Base-by-base conservation (phyloP, 2,888 invertebrate genomes). In the Meghimatium bilineatum region DNA sequence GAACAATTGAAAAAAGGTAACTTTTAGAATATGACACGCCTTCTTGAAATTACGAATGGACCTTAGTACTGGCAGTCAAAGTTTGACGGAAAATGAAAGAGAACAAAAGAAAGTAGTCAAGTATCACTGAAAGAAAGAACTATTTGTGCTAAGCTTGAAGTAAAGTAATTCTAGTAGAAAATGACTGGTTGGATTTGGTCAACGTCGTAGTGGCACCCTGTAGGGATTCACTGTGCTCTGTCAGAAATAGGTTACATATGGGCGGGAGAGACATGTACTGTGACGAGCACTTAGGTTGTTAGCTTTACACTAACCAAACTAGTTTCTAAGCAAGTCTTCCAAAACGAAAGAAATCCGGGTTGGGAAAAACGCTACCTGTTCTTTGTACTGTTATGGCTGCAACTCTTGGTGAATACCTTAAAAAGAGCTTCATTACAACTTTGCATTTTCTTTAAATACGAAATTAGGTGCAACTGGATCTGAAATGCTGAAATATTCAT, bases 1-100 rank as follows among this genome's bases (percentile, higher is more conserved):
- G 0, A 36, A 60, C 60, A 77, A 77, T 63, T 36, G n/a, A 26
- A 44, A 29, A 8, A 77, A 60, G 20, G 63, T 63, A 14, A 77
- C 77, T 36, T 34, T 36, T 34, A 63, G 63, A 77, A 77, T n/a
- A n/a, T 38, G 60, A 38, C 38, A 77, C 60, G 52, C 74, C 74
- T 23, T 52, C 32, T 32, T 52, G 3, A 14, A 74, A 32, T 32
- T 34, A 23, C 52, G 14, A 36, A 38, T 26, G 23, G 69, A 71
- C 29, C 20, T 20, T 72, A 29, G 49, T n/a, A 49, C 6, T 74
- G 6, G 23, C 34, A 23, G 23, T 74, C 72, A n/a, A n/a, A 8
- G 1, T 49, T 0, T n/a, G n/a, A 72, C 26, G 49, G n/a, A 74
- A 3, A n/a, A 49, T 36, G n/a, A 32, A 74, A 52, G 29, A 74